Evolutionary conservation across 2,797 vertebrate genomes (phyloP).

Genomic region (Selene dorsalis): DNA sequence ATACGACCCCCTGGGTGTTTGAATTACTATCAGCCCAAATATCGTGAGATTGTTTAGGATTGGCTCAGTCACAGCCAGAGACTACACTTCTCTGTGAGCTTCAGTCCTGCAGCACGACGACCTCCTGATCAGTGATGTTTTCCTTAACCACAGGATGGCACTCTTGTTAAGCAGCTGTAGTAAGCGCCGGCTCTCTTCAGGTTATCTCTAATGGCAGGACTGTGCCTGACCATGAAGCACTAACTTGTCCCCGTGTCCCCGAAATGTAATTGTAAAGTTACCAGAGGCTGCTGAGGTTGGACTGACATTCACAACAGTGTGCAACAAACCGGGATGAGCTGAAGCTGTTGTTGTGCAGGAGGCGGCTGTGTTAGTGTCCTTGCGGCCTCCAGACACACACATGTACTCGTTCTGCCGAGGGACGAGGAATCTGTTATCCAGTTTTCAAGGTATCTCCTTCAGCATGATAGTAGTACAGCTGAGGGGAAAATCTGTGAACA

Average conservation of each 20-base stretch:
- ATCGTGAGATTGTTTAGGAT: not conserved
- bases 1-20: not conserved
- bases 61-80: not conserved
- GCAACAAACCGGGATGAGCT: not conserved
- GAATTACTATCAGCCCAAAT: not conserved
- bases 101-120: slow-evolving; percentile 10
- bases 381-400: not conserved
- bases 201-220: slow-evolving; percentile 15
- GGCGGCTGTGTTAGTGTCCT: not conserved
- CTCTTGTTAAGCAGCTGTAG: slow-evolving; percentile 76
- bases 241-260: not conserved
- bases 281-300: not conserved
- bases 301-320: not conserved
- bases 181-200: slow-evolving; percentile 3
- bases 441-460: not conserved
- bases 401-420: not conserved
- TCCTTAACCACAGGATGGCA: slow-evolving; percentile 84
- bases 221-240: slow-evolving; percentile 6
- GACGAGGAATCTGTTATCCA: not conserved
- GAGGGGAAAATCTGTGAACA: not conserved
- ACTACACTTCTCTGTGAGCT: slow-evolving; percentile 11
- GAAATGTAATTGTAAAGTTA: not conserved
- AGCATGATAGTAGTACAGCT: not conserved
- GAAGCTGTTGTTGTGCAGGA: not conserved
- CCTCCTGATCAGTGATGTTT: slow-evolving; percentile 62